Base-by-base conservation (phyloP, 2,888 invertebrate species). In the Drosophila phalerata region DNA sequence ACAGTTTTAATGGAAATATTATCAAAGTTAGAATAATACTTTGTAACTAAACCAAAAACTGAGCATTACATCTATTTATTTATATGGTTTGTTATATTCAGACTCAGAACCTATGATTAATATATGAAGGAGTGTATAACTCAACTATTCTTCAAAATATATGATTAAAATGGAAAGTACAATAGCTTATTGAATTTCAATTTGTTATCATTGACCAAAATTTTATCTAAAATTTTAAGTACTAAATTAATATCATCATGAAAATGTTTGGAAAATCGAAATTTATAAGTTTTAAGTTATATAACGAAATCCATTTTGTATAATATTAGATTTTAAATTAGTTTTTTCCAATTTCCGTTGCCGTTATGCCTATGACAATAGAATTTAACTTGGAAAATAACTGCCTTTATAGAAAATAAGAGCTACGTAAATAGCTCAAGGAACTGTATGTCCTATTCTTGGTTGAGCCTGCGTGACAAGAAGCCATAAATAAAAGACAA, bases 381-480 rank as follows among this genome's bases (percentile, higher is more conserved):
- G 3, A 19, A 32, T 10, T 19, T 28, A 5, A 37, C 11, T 25
- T 28, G 17, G 6, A 1, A 1, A 45, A 10, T 13, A 22, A n/a
- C 19, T 15, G 34, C 11, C 43, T 25, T 19, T 4, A 19, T 17
- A 32, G 2, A 15, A n/a, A 8, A 2, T 9, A 51, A 38, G 15
- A 11, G 19, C 19, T 30, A n/a, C 42, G 53, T 32, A 51, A 51
- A 32, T 43, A 17, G 49, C 57, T 47, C 37, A 62, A 62, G 56
- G 38, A 19, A n/a, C 22, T 15, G n/a, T 17, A 40, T 11, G 28
- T 28, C 40, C 28, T 53, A 0, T 15, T 22, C 11, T 56, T 34
- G 9, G 32, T 19, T 37, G 28, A 25, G 43, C 11, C 43, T 78
- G 75, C 76, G 76, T 76, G 76, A 58, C 74, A 42, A 73, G 43